Base-by-base conservation (phyloP, 2,113 vertebrate species). In the Acrocephalus kingi region DNA sequence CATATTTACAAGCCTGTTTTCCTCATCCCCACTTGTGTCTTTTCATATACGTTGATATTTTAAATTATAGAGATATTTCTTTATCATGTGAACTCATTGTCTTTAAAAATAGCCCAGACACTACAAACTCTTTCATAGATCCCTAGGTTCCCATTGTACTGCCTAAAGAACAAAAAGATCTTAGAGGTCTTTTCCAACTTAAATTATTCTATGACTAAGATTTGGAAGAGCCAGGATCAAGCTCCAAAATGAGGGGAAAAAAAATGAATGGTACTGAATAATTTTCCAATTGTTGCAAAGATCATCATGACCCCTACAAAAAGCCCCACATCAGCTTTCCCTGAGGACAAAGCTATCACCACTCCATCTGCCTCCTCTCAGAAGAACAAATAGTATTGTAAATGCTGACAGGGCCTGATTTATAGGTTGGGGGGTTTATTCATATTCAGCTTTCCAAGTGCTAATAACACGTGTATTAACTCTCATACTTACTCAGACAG, bases 341-440 rank as follows among this genome's bases (percentile, higher is more conserved):
- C 76, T 74, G 43, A 86, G 35, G 49, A 56, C 48, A 90, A 79
- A 90, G 59, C 64, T 84, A 67, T 97, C 79, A 87, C 43, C 56
- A 21, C 48, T 35, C 68, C 22, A 59, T 68, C 81, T 91, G 75
- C 48, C 73, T 92, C 56, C 43, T 81, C 80, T 82, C 30, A 2
- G 35, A 93, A 74, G 64, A 90, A 72, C 51, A 94, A 81, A 86
- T 43, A 84, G 31, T 21, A 71, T 41, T 69, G 79, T 63, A 59
- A 80, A 87, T 33, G 39, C 22, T 94, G 95, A 95, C 92, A 94
- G 39, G 52, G 33, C 27, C 35, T 84, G 76, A 93, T 84, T 94
- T 78, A 95, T 56, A 68, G 56, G 51, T 45, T 92, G 84, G 43
- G 51, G 61, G 33, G 84, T 68, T 94, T 89, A 81, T 27, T 92